These are phyloP conservation scores for Rhinichthys klamathensis DNA, from an alignment of 2,113 vertebrate species.

Conservation along the genomic window DNA sequence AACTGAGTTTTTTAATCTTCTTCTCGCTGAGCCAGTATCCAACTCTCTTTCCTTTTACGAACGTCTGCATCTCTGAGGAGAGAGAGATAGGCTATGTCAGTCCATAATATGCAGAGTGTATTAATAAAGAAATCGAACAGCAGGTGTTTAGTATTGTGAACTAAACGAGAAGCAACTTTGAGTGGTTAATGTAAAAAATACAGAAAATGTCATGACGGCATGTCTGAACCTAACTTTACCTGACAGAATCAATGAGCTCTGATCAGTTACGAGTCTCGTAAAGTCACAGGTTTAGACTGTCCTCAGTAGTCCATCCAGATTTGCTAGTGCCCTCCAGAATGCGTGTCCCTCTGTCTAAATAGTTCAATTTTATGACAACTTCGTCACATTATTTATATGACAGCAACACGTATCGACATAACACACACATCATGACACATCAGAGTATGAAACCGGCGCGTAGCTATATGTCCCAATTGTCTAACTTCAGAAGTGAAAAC, in stretches of 20 bases:
- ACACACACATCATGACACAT: slow-evolving; percentile 29
- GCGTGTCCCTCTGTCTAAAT: slow-evolving; percentile 6
- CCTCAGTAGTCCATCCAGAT: not conserved
- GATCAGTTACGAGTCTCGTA: not conserved
- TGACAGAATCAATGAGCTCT: slow-evolving; percentile 21
- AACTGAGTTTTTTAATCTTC: slow-evolving; percentile 88
- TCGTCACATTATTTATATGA: slow-evolving; percentile 40
- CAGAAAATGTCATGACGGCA: not conserved
- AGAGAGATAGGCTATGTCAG: not conserved
- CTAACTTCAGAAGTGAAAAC: not conserved
- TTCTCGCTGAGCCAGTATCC: slow-evolving; percentile 90
- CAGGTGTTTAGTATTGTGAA: not conserved
- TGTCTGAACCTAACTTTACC: slow-evolving; percentile 16
- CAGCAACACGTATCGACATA: slow-evolving; percentile 14
- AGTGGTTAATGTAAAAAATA: not conserved
- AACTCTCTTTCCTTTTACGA: slow-evolving; percentile 83
- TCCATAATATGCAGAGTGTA: too few species aligned
- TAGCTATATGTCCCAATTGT: not conserved
- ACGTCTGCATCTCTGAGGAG: slow-evolving; percentile 81
- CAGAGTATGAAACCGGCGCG: not conserved
- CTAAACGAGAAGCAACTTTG: not conserved
- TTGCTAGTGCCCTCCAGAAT: not conserved
- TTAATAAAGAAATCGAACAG: not conserved
- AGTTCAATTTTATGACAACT: slow-evolving; percentile 34
- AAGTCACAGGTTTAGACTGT: not conserved